These are phyloP conservation scores for Aselliscus stoliczkanus DNA, from an alignment of 2,797 vertebrate genomes.

Conservation along the genomic window DNA sequence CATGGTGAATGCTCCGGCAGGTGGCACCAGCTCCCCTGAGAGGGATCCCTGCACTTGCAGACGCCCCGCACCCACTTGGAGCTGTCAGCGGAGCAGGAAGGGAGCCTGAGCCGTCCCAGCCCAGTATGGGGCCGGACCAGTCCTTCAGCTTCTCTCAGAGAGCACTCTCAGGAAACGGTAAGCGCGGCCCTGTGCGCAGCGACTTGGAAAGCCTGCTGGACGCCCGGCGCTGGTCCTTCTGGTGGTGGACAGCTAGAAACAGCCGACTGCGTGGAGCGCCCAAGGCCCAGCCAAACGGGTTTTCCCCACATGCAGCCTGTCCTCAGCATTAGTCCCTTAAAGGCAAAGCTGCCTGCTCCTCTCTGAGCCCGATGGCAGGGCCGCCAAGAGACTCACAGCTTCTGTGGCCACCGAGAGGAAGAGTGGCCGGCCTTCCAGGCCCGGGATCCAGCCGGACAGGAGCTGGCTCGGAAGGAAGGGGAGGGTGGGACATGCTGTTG, in stretches of 20 bases:
- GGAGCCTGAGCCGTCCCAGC: neutral
- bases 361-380: neutral
- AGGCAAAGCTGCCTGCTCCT: neutral
- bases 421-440: accelerated
- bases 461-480: too few species aligned
- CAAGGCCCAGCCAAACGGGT: neutral
- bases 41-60: too few species aligned
- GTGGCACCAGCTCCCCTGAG: neutral
- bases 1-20: neutral
- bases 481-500: accelerated
- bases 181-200: neutral
- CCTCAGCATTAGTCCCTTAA: neutral
- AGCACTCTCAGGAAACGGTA: neutral
- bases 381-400: neutral
- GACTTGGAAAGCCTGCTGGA: neutral
- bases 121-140: accelerated
- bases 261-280: neutral
- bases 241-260: neutral
- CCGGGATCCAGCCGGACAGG: neutral
- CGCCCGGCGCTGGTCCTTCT: accelerated
- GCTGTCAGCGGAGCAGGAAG: neutral
- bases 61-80: neutral
- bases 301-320: neutral
- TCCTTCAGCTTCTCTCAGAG: neutral
- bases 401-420: neutral